A percentile compares a stretch with the other conserved stretches of the same genome.
Evolutionary conservation across 2,797 vertebrate species (phyloP).

Genomic region (Craterocephalus amniculus): DNA sequence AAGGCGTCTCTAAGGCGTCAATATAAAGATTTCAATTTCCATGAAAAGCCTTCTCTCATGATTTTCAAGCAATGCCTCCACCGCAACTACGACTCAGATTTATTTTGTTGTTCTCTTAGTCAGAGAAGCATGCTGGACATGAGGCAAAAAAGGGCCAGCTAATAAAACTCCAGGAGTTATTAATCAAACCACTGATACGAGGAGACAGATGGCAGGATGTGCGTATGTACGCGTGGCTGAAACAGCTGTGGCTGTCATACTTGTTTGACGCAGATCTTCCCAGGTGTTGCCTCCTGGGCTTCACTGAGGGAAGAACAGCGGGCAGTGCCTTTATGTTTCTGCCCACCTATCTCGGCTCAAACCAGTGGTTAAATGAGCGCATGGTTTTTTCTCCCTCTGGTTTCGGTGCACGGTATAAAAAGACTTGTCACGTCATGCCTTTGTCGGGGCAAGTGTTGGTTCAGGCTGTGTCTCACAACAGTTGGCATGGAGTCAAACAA

Average conservation of each 20-base stretch:
- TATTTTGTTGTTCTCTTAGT: constrained; percentile 2
- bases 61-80: constrained; percentile 1
- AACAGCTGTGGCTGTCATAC: constrained; percentile 67
- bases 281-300: constrained; percentile 74
- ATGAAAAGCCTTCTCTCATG: not conserved
- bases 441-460: constrained; percentile 38
- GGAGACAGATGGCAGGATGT: constrained; percentile 61
- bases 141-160: constrained; percentile 12
- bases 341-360: constrained; percentile 32
- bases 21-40: not conserved
- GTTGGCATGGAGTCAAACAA: constrained; percentile 50
- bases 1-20: not conserved
- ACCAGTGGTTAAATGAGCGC: constrained; percentile 22
- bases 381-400: not conserved
- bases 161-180: constrained; percentile 53
- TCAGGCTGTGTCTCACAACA: constrained; percentile 49
- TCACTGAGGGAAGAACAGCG: constrained; percentile 17
- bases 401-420: not conserved
- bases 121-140: not conserved
- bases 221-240: constrained; percentile 12
- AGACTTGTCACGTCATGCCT: constrained; percentile 64
- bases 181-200: constrained; percentile 56
- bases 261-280: constrained; percentile 56
- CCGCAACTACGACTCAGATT: not conserved
- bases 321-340: constrained; percentile 24